A percentile compares a stretch with the other conserved stretches of the same genome.
Evolutionary conservation across 2,888 invertebrate species (phyloP).

Genomic region (Parnassius apollo): DNA sequence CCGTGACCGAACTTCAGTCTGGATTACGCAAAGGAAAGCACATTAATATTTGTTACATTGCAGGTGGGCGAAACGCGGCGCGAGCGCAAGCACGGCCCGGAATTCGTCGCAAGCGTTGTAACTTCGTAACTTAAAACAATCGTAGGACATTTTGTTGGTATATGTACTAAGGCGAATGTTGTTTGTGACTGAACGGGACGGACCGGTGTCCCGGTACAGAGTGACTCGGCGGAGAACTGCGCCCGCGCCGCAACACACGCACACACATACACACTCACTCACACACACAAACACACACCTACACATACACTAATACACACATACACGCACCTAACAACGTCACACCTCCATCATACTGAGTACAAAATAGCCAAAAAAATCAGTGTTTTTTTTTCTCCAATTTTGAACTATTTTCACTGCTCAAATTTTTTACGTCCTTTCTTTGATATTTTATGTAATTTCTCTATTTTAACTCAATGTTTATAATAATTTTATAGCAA

Average conservation of each 20-base stretch:
- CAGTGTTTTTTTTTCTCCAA: conserved; percentile 42
- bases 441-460: conserved; percentile 10
- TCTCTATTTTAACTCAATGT: conserved; percentile 1
- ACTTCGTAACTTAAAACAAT: conserved; percentile 27
- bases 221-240: conserved; percentile 43
- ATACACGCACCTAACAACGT: conserved; percentile 8
- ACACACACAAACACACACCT: conserved; percentile 35
- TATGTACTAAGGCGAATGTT: conserved; percentile 73
- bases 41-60: conserved; percentile 28
- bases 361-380: conserved; percentile 80
- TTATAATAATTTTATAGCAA: not conserved
- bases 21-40: too few species aligned
- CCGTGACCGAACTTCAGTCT: too few species aligned
- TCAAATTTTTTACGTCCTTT: conserved; percentile 28
- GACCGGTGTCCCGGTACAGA: conserved; percentile 37
- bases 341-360: conserved; percentile 66
- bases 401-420: conserved; percentile 42
- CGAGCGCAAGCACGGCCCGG: conserved; percentile 42
- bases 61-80: conserved; percentile 63
- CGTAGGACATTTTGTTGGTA: conserved; percentile 77
- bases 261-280: conserved; percentile 30
- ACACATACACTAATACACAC: not conserved
- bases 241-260: conserved; percentile 43
- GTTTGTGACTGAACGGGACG: conserved; percentile 66
- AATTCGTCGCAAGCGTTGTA: conserved; percentile 44